Evolutionary conservation across 2,797 vertebrate genomes (phyloP).

Genomic region (Euthynnus affinis): DNA sequence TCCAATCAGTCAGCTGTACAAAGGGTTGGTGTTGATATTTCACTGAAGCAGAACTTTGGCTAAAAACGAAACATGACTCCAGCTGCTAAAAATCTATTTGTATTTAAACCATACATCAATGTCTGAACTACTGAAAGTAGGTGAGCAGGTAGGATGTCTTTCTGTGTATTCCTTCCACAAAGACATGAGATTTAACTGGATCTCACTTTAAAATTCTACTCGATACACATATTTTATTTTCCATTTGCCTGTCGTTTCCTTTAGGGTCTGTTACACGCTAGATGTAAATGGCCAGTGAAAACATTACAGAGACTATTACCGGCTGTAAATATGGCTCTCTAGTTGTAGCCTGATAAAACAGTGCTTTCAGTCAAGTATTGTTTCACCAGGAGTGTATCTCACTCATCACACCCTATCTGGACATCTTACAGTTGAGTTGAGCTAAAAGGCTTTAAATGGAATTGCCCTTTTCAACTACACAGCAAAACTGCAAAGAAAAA

Average conservation of each 20-base stretch:
- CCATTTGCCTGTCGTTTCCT: constrained; percentile 31
- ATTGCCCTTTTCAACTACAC: constrained; percentile 61
- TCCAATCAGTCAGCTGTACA: constrained; percentile 38
- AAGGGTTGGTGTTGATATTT: constrained; percentile 34
- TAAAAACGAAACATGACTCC: background rate
- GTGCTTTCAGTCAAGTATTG: constrained; percentile 49
- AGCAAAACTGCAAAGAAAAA: constrained; percentile 41
- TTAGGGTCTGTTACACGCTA: constrained; percentile 24
- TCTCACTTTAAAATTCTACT: constrained; percentile 23
- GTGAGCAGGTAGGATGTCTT: background rate
- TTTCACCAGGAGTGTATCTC: constrained; percentile 63
- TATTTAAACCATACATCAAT: background rate
- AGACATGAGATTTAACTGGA: background rate
- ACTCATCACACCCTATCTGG: constrained; percentile 70
- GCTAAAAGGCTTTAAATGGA: constrained; percentile 69
- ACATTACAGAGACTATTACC: constrained; percentile 61
- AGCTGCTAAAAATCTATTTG: background rate
- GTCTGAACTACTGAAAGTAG: constrained; percentile 2
- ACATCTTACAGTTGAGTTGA: constrained; percentile 66
- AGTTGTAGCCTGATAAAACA: constrained; percentile 68
- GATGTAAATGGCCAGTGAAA: constrained; percentile 72
- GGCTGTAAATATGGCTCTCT: constrained; percentile 42
- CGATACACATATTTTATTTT: constrained; percentile 36
- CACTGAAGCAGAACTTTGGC: constrained; percentile 7
- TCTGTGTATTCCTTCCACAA: constrained; percentile 27